Percentiles rank a stretch among this genome's conserved stretches.
Evolutionary conservation across 2,888 invertebrate genomes (phyloP).

Genomic region (Tinea pellionella): DNA sequence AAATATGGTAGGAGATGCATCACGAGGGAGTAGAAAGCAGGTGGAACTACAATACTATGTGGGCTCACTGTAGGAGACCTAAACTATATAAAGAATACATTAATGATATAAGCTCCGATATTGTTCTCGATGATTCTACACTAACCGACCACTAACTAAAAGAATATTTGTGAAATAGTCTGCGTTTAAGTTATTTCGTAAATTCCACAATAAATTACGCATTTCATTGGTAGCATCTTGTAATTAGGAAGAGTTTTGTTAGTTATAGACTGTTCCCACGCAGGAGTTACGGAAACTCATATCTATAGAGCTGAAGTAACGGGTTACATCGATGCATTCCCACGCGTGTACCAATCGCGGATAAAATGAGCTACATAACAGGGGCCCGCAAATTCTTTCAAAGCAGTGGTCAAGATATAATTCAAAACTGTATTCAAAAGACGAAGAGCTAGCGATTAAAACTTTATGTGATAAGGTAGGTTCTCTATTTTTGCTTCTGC

Average conservation of each 20-base stretch:
- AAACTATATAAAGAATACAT: background rate
- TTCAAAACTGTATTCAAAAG: too few species aligned
- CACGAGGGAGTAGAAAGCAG: slow-evolving; percentile 8
- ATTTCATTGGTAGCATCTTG: background rate
- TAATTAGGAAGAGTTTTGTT: background rate
- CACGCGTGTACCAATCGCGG: slow-evolving; percentile 17
- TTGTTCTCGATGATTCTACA: too few species aligned
- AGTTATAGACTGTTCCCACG: slow-evolving; percentile 25
- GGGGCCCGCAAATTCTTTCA: slow-evolving; percentile 20
- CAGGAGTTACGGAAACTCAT: slow-evolving; percentile 21
- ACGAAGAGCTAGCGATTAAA: too few species aligned
- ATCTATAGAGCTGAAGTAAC: slow-evolving; percentile 14
- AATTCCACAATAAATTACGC: too few species aligned
- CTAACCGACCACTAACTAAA: too few species aligned
- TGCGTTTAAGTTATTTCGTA: too few species aligned
- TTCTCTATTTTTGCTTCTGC: too few species aligned
- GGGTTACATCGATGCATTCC: slow-evolving; percentile 21
- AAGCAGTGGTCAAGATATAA: slow-evolving; percentile 19
- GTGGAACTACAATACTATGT: background rate
- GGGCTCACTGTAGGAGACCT: background rate
- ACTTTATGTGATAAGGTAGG: too few species aligned
- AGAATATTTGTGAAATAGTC: too few species aligned
- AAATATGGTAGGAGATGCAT: slow-evolving; percentile 1
- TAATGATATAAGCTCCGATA: too few species aligned
- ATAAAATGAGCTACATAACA: slow-evolving; percentile 14